Conservation (phyloP, 2,797 vertebrate species). For the Hephaestus fuliginosus region DNA sequence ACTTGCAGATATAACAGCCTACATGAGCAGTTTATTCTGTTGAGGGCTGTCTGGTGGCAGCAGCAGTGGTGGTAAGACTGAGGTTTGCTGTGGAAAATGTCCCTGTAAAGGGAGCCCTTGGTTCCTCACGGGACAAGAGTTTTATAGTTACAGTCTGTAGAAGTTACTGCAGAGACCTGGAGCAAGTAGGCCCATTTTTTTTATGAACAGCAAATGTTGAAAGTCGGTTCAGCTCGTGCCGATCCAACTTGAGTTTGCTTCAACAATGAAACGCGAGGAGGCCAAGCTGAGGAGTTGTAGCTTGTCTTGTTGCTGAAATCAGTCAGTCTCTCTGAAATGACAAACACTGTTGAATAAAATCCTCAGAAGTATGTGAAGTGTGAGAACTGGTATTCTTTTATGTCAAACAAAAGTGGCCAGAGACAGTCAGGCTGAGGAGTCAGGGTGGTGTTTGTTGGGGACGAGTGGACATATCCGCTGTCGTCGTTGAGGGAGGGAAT, state of each 20-base stretch:
- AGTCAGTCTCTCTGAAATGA: constrained; percentile 56
- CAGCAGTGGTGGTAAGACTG: constrained; percentile 69
- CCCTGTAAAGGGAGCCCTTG: constrained; percentile 73
- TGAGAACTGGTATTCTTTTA: constrained; percentile 41
- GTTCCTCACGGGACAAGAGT: constrained; percentile 63
- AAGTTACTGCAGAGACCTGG: constrained; percentile 57
- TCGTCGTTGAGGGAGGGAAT: constrained; percentile 67
- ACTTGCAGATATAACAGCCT: constrained; percentile 48
- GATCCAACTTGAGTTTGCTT: constrained; percentile 54
- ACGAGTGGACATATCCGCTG: constrained; percentile 73
- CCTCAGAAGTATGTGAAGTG: constrained; percentile 44
- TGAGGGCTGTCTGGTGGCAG: constrained; percentile 63
- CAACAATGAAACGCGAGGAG: constrained; percentile 47
- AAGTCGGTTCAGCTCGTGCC: constrained; percentile 18
- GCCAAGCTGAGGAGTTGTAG: constrained; percentile 49
- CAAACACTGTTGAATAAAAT: constrained; percentile 57
- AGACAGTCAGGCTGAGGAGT: constrained; percentile 39
- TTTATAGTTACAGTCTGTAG: constrained; percentile 38
- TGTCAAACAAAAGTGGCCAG: constrained; percentile 48
- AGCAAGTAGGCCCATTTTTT: constrained; percentile 38
- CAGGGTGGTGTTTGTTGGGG: constrained; percentile 20
- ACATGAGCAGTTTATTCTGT: constrained; percentile 53
- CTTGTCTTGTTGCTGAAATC: constrained; percentile 57
- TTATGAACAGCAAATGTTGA: constrained; percentile 35
- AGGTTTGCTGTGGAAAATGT: constrained; percentile 73